A percentile compares a stretch with the other conserved stretches of the same genome.
Evolutionary conservation across 2,113 vertebrate genomes (phyloP).

Genomic region (Misgurnus anguillicaudatus): DNA sequence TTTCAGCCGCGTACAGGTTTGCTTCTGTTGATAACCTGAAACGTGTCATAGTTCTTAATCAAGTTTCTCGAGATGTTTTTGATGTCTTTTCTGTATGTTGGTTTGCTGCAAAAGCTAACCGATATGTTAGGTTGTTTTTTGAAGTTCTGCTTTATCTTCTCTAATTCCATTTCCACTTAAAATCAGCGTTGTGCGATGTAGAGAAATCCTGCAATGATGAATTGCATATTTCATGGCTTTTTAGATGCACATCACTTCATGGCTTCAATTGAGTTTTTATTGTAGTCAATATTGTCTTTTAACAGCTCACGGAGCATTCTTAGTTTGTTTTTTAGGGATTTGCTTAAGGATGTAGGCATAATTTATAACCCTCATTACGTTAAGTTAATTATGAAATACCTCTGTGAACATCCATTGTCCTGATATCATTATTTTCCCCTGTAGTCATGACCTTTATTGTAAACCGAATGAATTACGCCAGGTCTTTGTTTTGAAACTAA

Average conservation of each 20-base stretch:
- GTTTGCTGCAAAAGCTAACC: neutral
- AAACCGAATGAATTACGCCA: neutral
- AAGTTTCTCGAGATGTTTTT: neutral
- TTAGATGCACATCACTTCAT: constrained; percentile 8
- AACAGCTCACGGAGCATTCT: neutral
- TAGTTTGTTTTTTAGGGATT: constrained; percentile 7
- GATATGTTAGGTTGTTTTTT: constrained; percentile 23
- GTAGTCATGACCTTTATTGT: neutral
- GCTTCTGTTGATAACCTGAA: constrained; percentile 15
- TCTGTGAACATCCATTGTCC: constrained; percentile 25
- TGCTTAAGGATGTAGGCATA: constrained; percentile 34
- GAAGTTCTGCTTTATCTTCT: constrained; percentile 24
- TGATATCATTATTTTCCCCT: neutral
- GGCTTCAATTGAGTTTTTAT: constrained; percentile 21
- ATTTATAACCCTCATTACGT: constrained; percentile 30
- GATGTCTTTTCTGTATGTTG: neutral
- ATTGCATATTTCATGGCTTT: neutral
- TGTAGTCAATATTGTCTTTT: constrained; percentile 12
- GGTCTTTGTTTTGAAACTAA: neutral
- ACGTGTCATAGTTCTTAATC: constrained; percentile 14
- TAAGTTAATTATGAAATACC: constrained; percentile 28
- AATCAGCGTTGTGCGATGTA: constrained; percentile 4
- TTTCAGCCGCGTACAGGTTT: constrained; percentile 15
- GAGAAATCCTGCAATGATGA: constrained; percentile 26
- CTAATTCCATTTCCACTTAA: constrained; percentile 24